Evolutionary conservation across 2,113 vertebrate species (phyloP), one percentile per base, ranked within the genome.

Genomic region (Bos indicus): DNA sequence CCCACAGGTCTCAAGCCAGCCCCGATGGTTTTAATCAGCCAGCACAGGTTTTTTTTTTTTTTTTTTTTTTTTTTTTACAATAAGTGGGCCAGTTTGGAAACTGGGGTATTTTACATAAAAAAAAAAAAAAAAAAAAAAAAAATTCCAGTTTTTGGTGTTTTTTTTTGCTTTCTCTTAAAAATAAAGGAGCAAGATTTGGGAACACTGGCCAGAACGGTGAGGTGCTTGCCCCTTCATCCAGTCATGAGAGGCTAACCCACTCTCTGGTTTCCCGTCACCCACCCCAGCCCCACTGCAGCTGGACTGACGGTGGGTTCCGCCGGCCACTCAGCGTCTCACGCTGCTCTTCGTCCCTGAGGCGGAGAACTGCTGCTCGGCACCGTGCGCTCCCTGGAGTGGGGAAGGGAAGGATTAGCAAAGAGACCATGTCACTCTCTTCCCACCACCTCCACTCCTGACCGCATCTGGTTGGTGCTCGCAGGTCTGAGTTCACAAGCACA

Each of bases 361-460:
- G 5, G 81, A 90, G n/a, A 40, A 57, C 51, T 21, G n/a, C 0
- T 7, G 28, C 43, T 82, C 14, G 36, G 2, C 15, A 26, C 9
- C 1, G 0, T 26, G 15, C 13, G 14, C 78, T 51, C 40, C 51
- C 80, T 71, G 57, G 83, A 88, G 10, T 1, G 5, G 11, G 46
- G 48, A 54, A 62, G 33, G 17, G 10, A 13, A 43, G 30, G 26
- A 30, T 54, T 7, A 86, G 5, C 33, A 1, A 2, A 48, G 56
- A 88, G 14, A 52, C 8, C 9, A 0, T 4, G 26, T 4, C 8
- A 0, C n/a, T 13, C n/a, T 33, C 54, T 23, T 6, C 17, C 9
- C 54, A 23, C 57, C 21, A 33, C 13, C 21, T 8, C 60, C 46
- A 25, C 59, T 36, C 51, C 23, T n/a, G 16, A 43, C 25, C 19